phyloP scores from a whole-genome alignment of 2,797 vertebrate genomes.

The Pipistrellus pygmaeus region DNA sequence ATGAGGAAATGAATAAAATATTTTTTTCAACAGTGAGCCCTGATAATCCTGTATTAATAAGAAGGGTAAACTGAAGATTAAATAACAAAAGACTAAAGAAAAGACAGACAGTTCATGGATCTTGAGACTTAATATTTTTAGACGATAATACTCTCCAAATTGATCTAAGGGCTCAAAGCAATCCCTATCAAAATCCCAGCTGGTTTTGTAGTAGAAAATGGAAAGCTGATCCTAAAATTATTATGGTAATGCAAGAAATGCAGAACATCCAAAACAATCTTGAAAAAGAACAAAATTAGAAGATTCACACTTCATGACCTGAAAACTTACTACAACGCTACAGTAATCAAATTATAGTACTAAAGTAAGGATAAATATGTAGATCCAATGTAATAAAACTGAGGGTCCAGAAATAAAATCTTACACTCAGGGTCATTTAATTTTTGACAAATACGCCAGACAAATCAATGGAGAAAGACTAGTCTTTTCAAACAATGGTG shows the following conservation, averaged over 20 bases:
- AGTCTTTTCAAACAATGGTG: slow-evolving; percentile 15
- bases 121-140: neutral
- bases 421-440: neutral
- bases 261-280: slow-evolving; percentile 38
- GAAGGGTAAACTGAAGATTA: slow-evolving; percentile 35
- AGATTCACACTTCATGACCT: slow-evolving; percentile 41
- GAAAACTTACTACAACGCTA: slow-evolving; percentile 32
- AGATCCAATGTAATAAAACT: slow-evolving; percentile 21
- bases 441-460: neutral
- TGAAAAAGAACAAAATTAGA: neutral
- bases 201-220: slow-evolving; percentile 30
- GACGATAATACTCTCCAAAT: neutral
- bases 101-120: neutral
- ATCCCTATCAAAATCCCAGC: slow-evolving; percentile 32
- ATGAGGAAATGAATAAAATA: slow-evolving; percentile 37
- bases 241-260: neutral
- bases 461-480: neutral
- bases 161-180: neutral
- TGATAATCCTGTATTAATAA: neutral
- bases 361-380: neutral
- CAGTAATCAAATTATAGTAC: neutral
- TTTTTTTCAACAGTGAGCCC: neutral
- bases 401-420: slow-evolving; percentile 11
- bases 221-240: slow-evolving; percentile 52
- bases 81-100: slow-evolving; percentile 6